Percentiles rank a stretch among this genome's conserved stretches.
These are phyloP conservation scores for Acrossocheilus wenchowensis DNA, from an alignment of 2,797 vertebrate species.

Conservation along the genomic window DNA sequence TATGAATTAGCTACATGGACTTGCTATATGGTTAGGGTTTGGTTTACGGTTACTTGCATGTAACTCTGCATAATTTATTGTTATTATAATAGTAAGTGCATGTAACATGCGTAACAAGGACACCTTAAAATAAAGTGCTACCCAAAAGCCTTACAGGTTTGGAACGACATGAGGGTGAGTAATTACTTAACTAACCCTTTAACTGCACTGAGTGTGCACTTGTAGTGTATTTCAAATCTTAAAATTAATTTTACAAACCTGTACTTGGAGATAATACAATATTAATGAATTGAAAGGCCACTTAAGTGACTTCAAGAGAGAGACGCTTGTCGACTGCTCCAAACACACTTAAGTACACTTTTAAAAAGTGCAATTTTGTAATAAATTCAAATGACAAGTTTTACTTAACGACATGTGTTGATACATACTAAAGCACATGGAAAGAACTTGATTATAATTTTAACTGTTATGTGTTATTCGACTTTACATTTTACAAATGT, in stretches of 20 bases:
- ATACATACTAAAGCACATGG: neutral
- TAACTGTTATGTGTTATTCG: neutral
- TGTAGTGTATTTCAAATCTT: neutral
- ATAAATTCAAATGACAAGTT: neutral
- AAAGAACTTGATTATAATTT: neutral
- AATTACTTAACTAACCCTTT: too few relatives aligned
- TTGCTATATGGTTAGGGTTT: too few relatives aligned
- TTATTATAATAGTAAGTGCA: too few relatives aligned
- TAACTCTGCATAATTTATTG: too few relatives aligned
- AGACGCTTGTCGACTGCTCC: too few relatives aligned
- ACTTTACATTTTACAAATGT: neutral
- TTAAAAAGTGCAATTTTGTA: neutral
- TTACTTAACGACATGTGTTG: neutral
- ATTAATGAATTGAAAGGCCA: neutral
- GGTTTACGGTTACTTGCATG: too few relatives aligned
- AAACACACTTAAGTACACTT: neutral
- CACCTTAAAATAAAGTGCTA: too few relatives aligned
- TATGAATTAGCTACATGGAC: too few relatives aligned
- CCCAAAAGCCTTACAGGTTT: too few relatives aligned
- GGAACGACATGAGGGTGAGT: too few relatives aligned
- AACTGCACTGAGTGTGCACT: neutral
- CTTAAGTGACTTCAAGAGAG: neutral
- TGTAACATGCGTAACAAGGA: too few relatives aligned
- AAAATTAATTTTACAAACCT: neutral
- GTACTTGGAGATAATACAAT: neutral